A percentile compares a stretch with the other conserved stretches of the same genome.
These are phyloP conservation scores for Takifugu ocellatus DNA, from an alignment of 2,797 vertebrate species.

Conservation along the genomic window DNA sequence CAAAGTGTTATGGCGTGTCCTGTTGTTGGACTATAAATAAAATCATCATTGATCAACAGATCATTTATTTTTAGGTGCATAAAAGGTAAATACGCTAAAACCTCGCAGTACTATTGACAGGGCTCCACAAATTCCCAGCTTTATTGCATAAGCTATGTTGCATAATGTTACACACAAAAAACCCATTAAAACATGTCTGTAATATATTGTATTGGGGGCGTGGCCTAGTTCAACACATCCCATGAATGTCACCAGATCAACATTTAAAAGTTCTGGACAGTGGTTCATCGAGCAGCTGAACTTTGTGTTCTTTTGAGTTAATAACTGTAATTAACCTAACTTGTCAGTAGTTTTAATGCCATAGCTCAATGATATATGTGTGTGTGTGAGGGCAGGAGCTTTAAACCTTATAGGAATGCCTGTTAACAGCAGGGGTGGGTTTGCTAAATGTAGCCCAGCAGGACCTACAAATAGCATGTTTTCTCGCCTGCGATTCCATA, in stretches of 20 bases:
- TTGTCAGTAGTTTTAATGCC: neutral
- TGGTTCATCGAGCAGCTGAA: too few species aligned
- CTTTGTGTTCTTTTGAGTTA: too few species aligned
- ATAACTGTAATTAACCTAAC: neutral
- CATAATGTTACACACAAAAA: too few species aligned
- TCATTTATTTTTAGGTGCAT: neutral
- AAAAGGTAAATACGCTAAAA: neutral
- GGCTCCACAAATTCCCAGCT: too few species aligned
- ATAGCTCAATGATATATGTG: neutral
- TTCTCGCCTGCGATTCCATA: conserved; percentile 41
- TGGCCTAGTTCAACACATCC: neutral
- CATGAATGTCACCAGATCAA: neutral
- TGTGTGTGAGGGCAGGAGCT: conserved; percentile 21
- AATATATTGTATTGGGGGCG: neutral
- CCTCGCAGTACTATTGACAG: neutral
- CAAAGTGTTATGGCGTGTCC: neutral
- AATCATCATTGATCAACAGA: neutral
- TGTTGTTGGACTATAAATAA: neutral
- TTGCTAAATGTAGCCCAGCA: conserved; percentile 34
- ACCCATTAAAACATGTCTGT: too few species aligned
- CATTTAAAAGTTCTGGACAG: too few species aligned
- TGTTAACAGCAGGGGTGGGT: conserved; percentile 39
- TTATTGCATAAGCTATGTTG: too few species aligned
- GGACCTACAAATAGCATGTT: conserved; percentile 35
- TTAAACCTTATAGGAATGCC: conserved; percentile 52